Base-by-base conservation (phyloP, 2,888 invertebrate species). In the Drosophila subsilvestris region DNA sequence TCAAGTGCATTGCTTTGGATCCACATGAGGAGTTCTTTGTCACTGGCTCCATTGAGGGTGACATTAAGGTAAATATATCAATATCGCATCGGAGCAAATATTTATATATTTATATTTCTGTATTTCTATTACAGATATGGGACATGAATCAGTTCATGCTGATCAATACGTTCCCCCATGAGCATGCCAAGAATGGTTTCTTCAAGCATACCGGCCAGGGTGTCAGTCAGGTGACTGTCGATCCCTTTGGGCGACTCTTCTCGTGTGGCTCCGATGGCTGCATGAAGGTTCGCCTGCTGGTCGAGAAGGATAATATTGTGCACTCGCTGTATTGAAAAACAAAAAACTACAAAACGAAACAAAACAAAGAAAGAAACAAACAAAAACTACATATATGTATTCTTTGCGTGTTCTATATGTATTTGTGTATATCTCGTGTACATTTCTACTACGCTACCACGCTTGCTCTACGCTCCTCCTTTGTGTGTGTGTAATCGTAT, bases 181-280 rank as follows among this genome's bases (percentile, higher is more conserved):
- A 99, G 92, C 99, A 99, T 93, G 97, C 98, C 32, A 95, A 97
- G 79, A 98, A 98, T 75, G 97, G 98, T 74, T 98, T 99, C 94
- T 98, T 99, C 94, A 97, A 98, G 91, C 98, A 98, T 92, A 98
- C 98, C 89, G 98, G 98, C 37, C 98, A 98, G 93, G 98, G 98
- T 37, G 99, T 99, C 47, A 98, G 98, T 51, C 99, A 99, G 93
- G 94, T 99, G 79, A 96, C 97, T 90, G 95, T 99, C 72, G 99
- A 99, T 92, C 95, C 96, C 48, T 95, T 95, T 73, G 96, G 96
- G 27, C 95, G 99, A 53, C 93, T 99, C 83, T 99, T 98, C 93
- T 99, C 99, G 7, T 99, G 99, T 92, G 99, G 99, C 61, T 98
- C 98, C 54, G 99, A 99, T 93, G 99, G 99, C 86, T 98, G 99